Evolutionary conservation across 2,888 invertebrate species (phyloP).

Genomic region (Endotricha flammealis): DNA sequence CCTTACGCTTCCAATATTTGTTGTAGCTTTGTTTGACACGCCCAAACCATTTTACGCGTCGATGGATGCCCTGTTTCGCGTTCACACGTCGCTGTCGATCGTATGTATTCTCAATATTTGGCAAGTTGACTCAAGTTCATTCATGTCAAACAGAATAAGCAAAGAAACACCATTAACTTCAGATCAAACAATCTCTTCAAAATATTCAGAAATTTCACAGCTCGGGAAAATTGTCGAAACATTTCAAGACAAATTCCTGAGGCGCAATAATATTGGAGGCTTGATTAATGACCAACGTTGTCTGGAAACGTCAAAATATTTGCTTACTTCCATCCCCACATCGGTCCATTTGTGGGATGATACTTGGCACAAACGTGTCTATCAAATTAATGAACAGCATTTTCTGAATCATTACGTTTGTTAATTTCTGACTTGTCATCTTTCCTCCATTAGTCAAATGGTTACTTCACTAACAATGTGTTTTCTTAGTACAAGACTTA

Average conservation of each 20-base stretch:
- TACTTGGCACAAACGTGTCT: conserved; percentile 10
- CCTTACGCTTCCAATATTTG: neutral
- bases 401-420: conserved; percentile 17
- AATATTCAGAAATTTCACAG: conserved; percentile 1
- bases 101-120: neutral
- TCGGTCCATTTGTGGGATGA: conserved; percentile 19
- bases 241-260: conserved; percentile 21
- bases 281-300: conserved; percentile 28
- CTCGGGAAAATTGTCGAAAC: conserved; percentile 7
- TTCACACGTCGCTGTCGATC: neutral
- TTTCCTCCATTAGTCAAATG: conserved; percentile 13
- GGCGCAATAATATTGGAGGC: conserved; percentile 19
- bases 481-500: neutral
- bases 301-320: conserved; percentile 24
- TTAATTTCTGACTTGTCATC: conserved; percentile 22
- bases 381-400: conserved; percentile 17
- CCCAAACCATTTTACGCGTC: neutral
- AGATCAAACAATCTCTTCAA: neutral
- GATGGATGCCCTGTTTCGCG: neutral
- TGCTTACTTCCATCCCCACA: conserved; percentile 21
- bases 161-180: conserved; percentile 1
- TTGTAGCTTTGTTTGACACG: neutral
- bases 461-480: neutral
- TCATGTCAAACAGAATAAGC: neutral
- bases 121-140: neutral